Evolutionary conservation across 2,797 vertebrate genomes (phyloP).

Genomic region (Propithecus perrieri): DNA sequence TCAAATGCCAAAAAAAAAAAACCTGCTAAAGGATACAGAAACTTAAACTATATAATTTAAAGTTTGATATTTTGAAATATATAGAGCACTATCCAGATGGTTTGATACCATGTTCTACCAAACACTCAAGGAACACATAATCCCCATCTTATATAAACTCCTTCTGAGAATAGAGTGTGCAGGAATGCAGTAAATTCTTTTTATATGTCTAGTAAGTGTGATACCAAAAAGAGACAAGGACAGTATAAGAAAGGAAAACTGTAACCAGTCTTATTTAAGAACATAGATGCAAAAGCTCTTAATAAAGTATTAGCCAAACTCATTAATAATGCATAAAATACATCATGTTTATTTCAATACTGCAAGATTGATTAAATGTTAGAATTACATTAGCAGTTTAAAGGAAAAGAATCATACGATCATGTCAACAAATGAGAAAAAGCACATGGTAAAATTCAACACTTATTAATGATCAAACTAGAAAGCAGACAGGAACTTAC

Average conservation of each 20-base stretch:
- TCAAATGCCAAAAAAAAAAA: not conserved
- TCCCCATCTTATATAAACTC: not conserved
- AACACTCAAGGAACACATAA: not conserved
- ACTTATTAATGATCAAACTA: not conserved
- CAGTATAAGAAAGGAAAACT: not conserved
- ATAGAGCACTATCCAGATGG: not conserved
- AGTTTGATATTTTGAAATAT: not conserved
- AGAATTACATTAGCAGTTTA: not conserved
- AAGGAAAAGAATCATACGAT: not conserved
- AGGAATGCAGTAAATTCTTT: not conserved
- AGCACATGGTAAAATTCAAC: not conserved
- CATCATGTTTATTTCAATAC: not conserved
- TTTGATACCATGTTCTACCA: not conserved
- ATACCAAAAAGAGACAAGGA: not conserved
- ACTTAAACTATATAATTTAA: not conserved
- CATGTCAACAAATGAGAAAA: not conserved
- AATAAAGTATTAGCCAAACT: not conserved
- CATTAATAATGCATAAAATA: not conserved
- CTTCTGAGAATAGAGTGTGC: not conserved
- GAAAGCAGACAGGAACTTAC: not conserved
- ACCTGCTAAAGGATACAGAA: not conserved
- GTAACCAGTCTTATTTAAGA: not conserved
- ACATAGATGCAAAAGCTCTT: conserved; percentile 5
- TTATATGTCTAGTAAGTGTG: not conserved
- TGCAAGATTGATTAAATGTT: not conserved